phyloP scores from a whole-genome alignment of 2,113 vertebrate genomes.

The Takifugu bimaculatus region DNA sequence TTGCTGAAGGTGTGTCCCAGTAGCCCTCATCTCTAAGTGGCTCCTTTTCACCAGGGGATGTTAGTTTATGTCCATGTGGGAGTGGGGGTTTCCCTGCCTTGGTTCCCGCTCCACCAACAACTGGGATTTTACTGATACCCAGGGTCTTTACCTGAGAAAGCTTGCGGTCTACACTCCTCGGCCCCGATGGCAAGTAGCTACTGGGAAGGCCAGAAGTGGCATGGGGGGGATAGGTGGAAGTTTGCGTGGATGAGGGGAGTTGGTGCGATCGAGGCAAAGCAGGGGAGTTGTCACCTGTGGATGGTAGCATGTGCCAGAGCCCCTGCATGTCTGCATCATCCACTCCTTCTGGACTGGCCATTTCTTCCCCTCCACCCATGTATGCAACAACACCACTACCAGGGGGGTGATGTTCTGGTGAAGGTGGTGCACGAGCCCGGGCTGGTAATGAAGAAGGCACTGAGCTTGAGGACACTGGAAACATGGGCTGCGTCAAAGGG shows the following conservation, averaged over 20 bases:
- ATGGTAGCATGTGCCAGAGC: conserved; percentile 94
- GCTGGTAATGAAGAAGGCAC: conserved; percentile 53
- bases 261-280: conserved; percentile 67
- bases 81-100: conserved; percentile 61
- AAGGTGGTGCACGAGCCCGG: conserved; percentile 50
- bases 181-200: conserved; percentile 36
- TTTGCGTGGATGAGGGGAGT: conserved; percentile 54
- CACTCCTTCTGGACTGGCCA: conserved; percentile 94
- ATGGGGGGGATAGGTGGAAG: conserved; percentile 68
- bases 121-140: conserved; percentile 75
- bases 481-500: conserved; percentile 53
- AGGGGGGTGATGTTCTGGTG: conserved; percentile 80
- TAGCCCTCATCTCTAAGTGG: conserved; percentile 91
- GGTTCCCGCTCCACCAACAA: conserved; percentile 60
- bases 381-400: conserved; percentile 85
- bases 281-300: conserved; percentile 75
- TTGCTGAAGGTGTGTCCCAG: conserved; percentile 92
- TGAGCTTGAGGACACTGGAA: conserved; percentile 39
- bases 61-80: conserved; percentile 59
- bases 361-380: conserved; percentile 97
- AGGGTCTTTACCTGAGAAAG: conserved; percentile 64
- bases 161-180: conserved; percentile 55
- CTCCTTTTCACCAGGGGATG: conserved; percentile 82
- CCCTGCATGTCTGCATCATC: conserved; percentile 91
- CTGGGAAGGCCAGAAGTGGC: conserved; percentile 37